Conservation (phyloP, 2,113 vertebrate genomes). For the Charina bottae region DNA sequence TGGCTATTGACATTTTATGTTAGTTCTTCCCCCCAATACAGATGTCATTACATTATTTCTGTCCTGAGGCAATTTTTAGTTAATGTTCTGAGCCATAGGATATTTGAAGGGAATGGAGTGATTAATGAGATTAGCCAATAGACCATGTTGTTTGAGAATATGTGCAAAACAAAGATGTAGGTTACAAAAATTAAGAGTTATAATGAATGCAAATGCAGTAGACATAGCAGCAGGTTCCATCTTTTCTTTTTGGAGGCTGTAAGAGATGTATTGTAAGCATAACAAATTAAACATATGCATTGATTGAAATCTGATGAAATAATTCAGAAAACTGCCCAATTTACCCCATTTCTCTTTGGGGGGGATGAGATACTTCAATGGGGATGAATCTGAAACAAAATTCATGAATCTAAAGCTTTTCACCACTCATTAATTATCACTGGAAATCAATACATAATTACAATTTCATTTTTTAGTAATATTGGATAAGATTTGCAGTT, state of each 20-base stretch:
- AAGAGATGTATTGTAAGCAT: neutral
- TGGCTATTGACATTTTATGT: neutral
- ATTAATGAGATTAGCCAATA: neutral
- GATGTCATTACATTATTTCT: slow-evolving; percentile 10
- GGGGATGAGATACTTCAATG: neutral
- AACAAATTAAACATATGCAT: neutral
- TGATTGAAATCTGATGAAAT: neutral
- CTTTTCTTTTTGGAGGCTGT: neutral
- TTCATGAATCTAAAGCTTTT: neutral
- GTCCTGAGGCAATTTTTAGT: neutral
- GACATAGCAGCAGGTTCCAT: neutral
- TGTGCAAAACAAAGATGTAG: slow-evolving; percentile 10
- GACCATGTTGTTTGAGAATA: neutral
- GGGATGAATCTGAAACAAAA: neutral
- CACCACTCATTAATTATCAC: neutral
- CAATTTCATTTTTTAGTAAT: neutral
- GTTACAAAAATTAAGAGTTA: slow-evolving; percentile 17
- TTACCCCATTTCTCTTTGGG: neutral
- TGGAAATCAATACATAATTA: neutral
- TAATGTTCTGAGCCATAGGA: neutral
- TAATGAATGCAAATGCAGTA: neutral
- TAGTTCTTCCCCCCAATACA: neutral
- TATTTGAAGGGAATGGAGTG: neutral
- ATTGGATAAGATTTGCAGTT: neutral
- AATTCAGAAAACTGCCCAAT: neutral